Conservation (phyloP, 2,797 vertebrate species). For the Hypotaenidia okinawae region DNA sequence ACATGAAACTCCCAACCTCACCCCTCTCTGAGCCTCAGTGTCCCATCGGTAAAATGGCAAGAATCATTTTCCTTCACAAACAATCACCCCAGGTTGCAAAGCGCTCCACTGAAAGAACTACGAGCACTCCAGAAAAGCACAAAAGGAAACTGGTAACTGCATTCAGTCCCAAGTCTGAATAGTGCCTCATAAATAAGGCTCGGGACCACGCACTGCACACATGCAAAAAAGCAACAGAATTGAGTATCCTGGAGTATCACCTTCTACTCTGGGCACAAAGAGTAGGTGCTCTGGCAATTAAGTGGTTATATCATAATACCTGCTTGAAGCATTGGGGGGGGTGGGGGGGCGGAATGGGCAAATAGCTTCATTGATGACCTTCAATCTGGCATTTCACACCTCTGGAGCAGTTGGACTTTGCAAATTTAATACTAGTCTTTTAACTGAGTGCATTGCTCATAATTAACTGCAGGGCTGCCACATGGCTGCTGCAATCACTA, state of each 20-base stretch:
- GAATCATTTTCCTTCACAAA: background rate
- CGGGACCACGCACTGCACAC: background rate
- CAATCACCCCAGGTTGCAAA: background rate
- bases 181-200: background rate
- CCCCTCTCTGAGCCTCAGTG: background rate
- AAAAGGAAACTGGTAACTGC: background rate
- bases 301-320: background rate
- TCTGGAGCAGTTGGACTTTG: background rate
- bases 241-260: background rate
- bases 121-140: background rate
- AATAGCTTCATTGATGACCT: background rate
- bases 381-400: background rate
- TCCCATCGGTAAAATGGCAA: background rate
- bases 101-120: background rate
- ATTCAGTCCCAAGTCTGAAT: background rate
- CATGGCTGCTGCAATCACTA: rapidly evolving
- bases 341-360: background rate
- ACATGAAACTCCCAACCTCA: background rate
- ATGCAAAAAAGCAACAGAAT: background rate
- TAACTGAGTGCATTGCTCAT: background rate
- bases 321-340: background rate
- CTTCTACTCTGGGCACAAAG: background rate
- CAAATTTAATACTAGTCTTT: background rate
- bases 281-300: background rate
- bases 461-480: background rate